These are phyloP conservation scores for Drosophila birchii DNA, from an alignment of 2,888 invertebrate species.

Conservation along the genomic window DNA sequence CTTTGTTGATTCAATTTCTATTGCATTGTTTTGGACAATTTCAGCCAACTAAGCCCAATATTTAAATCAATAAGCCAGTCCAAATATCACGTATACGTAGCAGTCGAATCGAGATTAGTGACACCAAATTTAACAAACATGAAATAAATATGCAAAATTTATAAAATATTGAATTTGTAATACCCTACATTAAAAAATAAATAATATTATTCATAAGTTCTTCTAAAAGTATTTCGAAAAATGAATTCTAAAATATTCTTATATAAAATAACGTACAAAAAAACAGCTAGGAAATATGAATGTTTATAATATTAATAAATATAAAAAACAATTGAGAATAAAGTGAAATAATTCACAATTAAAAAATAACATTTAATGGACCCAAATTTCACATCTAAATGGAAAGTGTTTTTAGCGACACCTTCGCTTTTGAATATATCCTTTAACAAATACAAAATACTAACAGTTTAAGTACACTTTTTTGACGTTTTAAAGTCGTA, in stretches of 20 bases:
- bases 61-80: slow-evolving; percentile 20
- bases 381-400: not conserved
- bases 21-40: not conserved
- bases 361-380: too few relatives aligned
- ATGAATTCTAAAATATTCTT: not conserved
- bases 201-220: not conserved
- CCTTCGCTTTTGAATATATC: not conserved
- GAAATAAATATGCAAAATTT: not conserved
- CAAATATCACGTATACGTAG: slow-evolving; percentile 34
- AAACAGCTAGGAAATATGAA: not conserved
- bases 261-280: not conserved
- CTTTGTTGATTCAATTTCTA: slow-evolving; percentile 24
- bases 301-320: too few relatives aligned
- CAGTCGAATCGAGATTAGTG: not conserved
- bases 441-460: slow-evolving; percentile 9
- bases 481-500: slow-evolving; percentile 49
- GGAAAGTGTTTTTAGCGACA: not conserved
- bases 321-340: too few relatives aligned
- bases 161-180: not conserved
- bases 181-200: not conserved
- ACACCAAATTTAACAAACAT: slow-evolving; percentile 3
- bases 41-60: slow-evolving; percentile 20
- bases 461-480: slow-evolving; percentile 48
- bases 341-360: too few relatives aligned
- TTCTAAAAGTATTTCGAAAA: not conserved